phyloP scores from a whole-genome alignment of 2,113 vertebrate genomes.

The Corydoras sp. region DNA sequence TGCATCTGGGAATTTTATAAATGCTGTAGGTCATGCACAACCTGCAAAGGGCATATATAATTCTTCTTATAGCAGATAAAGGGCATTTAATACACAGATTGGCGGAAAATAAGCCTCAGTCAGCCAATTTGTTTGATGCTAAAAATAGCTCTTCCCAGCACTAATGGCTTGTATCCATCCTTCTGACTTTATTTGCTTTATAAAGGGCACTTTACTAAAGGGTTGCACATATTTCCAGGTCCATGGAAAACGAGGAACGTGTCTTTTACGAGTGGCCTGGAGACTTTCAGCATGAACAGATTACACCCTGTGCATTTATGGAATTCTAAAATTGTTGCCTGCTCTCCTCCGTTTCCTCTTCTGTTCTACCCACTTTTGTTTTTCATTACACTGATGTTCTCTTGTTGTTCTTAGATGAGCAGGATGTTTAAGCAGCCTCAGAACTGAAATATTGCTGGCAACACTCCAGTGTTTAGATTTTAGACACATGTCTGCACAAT shows the following conservation, averaged over 20 bases:
- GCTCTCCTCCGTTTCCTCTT: slow-evolving; percentile 52
- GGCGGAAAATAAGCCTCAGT: background rate
- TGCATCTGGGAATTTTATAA: no score
- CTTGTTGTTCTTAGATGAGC: slow-evolving; percentile 70
- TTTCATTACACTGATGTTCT: slow-evolving; percentile 66
- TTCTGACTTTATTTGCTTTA: slow-evolving; percentile 1
- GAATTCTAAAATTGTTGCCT: background rate
- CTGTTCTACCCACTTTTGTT: slow-evolving; percentile 58
- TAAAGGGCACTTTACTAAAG: background rate
- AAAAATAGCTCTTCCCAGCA: slow-evolving; percentile 10
- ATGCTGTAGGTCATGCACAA: no score
- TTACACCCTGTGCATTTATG: background rate
- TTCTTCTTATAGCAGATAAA: no score
- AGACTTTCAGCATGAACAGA: background rate
- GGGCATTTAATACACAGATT: background rate
- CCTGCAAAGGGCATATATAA: no score
- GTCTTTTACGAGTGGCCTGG: background rate
- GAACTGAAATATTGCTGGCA: slow-evolving; percentile 68
- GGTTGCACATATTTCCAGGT: background rate
- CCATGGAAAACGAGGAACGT: background rate
- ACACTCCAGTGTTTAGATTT: slow-evolving; percentile 64
- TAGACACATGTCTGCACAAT: slow-evolving; percentile 14
- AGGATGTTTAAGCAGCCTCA: slow-evolving; percentile 72
- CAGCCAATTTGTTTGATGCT: slow-evolving; percentile 9
- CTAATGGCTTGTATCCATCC: slow-evolving; percentile 1